phyloP scores from a whole-genome alignment of 2,888 invertebrate genomes.

The Margaritifera margaritifera region DNA sequence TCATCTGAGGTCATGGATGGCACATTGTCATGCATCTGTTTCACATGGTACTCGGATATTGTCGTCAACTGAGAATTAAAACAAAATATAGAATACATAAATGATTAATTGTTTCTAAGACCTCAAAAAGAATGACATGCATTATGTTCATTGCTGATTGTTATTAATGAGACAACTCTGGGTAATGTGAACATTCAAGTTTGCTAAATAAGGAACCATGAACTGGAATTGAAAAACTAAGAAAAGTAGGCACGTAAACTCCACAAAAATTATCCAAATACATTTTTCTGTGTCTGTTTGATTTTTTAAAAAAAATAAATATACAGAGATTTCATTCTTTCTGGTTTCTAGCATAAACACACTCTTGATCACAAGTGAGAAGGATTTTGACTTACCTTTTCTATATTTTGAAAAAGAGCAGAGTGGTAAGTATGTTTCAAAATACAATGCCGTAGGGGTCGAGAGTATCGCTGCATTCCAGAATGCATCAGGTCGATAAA shows the following conservation, averaged over 20 bases:
- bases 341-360: too few species aligned
- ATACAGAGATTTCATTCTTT: too few species aligned
- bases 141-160: background rate
- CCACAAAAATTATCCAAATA: too few species aligned
- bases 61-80: conserved; percentile 54
- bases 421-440: conserved; percentile 63
- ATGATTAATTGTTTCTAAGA: conserved; percentile 3
- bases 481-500: conserved; percentile 67
- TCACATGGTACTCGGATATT: conserved; percentile 65
- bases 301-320: too few species aligned
- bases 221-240: background rate
- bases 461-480: conserved; percentile 67
- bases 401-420: conserved; percentile 69
- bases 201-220: background rate
- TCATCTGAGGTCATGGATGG: conserved; percentile 58
- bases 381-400: conserved; percentile 51
- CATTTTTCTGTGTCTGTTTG: too few species aligned
- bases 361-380: too few species aligned
- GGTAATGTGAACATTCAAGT: background rate
- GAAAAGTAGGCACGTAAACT: too few species aligned
- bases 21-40: conserved; percentile 65
- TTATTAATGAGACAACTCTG: too few species aligned
- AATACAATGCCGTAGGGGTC: conserved; percentile 67
- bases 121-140: too few species aligned
- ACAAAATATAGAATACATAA: conserved; percentile 7